Percentiles rank a stretch among this genome's conserved stretches.
Conservation (phyloP, 2,113 vertebrate genomes). For the Equus quagga region DNA sequence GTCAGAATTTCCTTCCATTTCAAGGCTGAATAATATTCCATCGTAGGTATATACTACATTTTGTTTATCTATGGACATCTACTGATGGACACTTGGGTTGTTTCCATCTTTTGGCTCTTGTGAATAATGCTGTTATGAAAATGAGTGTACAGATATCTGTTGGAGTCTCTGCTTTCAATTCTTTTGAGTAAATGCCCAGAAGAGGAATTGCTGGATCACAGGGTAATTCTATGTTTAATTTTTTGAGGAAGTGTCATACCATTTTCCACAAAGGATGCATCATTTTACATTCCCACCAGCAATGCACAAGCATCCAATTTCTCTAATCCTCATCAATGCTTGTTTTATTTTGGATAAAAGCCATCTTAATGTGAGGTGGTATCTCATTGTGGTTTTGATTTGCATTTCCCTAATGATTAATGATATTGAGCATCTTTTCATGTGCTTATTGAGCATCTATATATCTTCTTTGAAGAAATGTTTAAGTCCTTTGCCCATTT, state of each 20-base stretch:
- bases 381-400: not conserved
- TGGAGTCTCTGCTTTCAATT: not conserved
- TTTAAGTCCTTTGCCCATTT: conserved; percentile 45
- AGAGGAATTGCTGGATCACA: not conserved
- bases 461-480: conserved; percentile 19
- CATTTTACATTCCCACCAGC: not conserved
- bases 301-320: not conserved
- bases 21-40: not conserved
- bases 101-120: not conserved
- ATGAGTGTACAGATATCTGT: not conserved
- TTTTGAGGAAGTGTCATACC: not conserved
- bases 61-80: not conserved
- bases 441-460: not conserved
- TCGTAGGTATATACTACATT: not conserved
- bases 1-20: not conserved
- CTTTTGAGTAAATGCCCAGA: not conserved
- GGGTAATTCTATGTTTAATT: not conserved
- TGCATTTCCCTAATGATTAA: conserved; percentile 24
- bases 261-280: not conserved
- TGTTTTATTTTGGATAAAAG: not conserved
- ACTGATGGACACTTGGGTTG: not conserved
- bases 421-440: not conserved
- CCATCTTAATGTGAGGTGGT: not conserved
- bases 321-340: not conserved
- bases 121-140: not conserved